phyloP scores from a whole-genome alignment of 1,140 invertebrate genomes.

The Pachypeltis micranthus region DNA sequence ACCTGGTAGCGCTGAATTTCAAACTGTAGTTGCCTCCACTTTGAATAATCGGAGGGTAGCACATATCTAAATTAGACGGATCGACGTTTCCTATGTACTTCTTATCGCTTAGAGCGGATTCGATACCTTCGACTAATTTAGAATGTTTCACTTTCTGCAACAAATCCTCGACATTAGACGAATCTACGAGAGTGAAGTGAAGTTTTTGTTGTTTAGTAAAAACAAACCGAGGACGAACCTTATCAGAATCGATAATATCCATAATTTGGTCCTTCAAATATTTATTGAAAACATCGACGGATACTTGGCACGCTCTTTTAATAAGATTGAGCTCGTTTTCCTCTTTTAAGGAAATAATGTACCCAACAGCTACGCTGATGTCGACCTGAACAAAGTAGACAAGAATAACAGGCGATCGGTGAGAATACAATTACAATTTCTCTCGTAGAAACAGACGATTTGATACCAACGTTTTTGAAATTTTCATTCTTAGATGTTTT shows the following conservation, averaged over 20 bases:
- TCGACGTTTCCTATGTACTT: constrained; percentile 86
- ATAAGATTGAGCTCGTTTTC: constrained; percentile 84
- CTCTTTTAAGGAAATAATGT: constrained; percentile 90
- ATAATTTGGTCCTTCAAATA: constrained; percentile 96
- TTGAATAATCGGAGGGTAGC: constrained; percentile 97
- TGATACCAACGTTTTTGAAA: constrained; percentile 62
- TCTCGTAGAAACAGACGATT: too few relatives aligned
- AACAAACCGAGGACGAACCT: constrained; percentile 41
- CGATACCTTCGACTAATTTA: constrained; percentile 89
- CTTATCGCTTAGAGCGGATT: constrained; percentile 79
- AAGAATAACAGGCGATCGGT: too few relatives aligned
- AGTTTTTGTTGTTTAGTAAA: too few relatives aligned
- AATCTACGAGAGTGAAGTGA: too few relatives aligned
- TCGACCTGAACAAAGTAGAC: constrained; percentile 49
- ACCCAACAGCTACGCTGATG: constrained; percentile 69
- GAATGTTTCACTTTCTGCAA: constrained; percentile 85
- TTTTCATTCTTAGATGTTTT: constrained; percentile 55
- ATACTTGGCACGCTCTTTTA: constrained; percentile 86
- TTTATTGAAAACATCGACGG: constrained; percentile 90
- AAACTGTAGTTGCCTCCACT: constrained; percentile 94
- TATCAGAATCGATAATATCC: constrained; percentile 96
- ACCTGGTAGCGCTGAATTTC: constrained; percentile 82
- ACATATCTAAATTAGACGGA: constrained; percentile 81
- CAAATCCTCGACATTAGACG: too few relatives aligned
- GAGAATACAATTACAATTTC: too few relatives aligned